Conservation (phyloP, 2,113 vertebrate species). For the Gopherus flavomarginatus region DNA sequence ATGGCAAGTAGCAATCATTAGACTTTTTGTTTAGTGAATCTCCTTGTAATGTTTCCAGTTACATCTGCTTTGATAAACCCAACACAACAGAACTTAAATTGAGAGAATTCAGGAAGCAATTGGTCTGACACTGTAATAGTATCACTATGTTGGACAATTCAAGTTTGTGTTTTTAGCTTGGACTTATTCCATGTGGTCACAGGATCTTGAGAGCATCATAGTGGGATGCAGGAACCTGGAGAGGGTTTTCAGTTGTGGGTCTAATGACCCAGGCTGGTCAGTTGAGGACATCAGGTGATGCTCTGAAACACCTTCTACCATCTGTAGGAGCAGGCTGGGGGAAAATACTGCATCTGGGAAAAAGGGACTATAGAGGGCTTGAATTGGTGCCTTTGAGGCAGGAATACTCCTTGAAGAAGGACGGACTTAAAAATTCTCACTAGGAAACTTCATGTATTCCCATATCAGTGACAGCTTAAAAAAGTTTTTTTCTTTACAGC, state of each 20-base stretch:
- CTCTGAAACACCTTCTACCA: background rate
- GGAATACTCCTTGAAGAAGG: background rate
- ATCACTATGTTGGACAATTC: background rate
- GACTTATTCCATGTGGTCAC: background rate
- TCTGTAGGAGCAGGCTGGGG: background rate
- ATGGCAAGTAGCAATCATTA: background rate
- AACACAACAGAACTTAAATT: background rate
- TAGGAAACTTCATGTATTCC: background rate
- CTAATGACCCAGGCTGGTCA: background rate
- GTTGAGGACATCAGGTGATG: background rate
- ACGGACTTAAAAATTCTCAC: background rate
- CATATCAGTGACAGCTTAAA: background rate
- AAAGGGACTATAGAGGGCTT: background rate
- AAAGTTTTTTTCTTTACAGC: constrained; percentile 78
- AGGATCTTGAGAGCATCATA: background rate
- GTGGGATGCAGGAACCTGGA: background rate
- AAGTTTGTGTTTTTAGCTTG: rapidly evolving
- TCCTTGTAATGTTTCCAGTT: background rate
- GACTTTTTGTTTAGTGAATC: background rate
- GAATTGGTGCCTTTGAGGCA: background rate
- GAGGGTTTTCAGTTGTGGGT: background rate
- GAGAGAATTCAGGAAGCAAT: background rate
- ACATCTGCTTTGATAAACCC: background rate
- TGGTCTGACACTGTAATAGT: background rate
- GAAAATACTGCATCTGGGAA: background rate